Base-by-base conservation (phyloP, 1,140 invertebrate species). In the Lasioglossum albipes region DNA sequence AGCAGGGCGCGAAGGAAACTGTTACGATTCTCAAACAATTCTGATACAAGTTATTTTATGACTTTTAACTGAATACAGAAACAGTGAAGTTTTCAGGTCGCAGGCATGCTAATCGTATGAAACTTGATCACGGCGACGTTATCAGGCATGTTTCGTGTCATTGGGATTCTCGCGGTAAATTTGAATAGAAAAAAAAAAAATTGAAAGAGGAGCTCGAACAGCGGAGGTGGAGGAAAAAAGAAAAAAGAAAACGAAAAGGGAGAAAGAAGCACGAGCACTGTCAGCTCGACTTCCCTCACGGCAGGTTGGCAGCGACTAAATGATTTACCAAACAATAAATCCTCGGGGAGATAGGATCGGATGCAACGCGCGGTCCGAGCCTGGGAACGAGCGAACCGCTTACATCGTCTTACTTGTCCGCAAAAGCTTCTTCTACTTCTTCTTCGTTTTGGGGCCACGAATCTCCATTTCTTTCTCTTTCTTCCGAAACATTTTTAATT, bases 311-410 rank as follows among this genome's bases (percentile, higher is more conserved):
- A 93, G 90, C 90, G 90, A 91, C 91, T 93, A 93, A 93, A 93
- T 93, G 92, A 93, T 93, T 93, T 93, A 93, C 91, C 92, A 92
- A 93, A 93, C 92, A 92, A 93, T 93, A 93, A 93, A 93, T 93
- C 92, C 90, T 93, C 80, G 80, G 80, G 81, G 84, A 93, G 92
- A 93, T 93, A 93, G 91, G 89, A 93, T 93, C 92, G 91, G 89
- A 90, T 91, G 89, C 89, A 75, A 77, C 84, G 80, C 84, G 80
- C 84, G 81, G 78, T 85, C 64, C 81, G 85, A 86, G 85, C 84
- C 85, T 87, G 82, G 88, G 86, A 92, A 86, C 90, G 87, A 79
- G 85, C 59, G 74, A 78, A 79, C 85, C 75, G 90, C 87, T 88
- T 86, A 82, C 86, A 84, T 85, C 76, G 78, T 80, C 73, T 69